phyloP scores from a whole-genome alignment of 2,113 vertebrate genomes.

The Salvelinus fontinalis region DNA sequence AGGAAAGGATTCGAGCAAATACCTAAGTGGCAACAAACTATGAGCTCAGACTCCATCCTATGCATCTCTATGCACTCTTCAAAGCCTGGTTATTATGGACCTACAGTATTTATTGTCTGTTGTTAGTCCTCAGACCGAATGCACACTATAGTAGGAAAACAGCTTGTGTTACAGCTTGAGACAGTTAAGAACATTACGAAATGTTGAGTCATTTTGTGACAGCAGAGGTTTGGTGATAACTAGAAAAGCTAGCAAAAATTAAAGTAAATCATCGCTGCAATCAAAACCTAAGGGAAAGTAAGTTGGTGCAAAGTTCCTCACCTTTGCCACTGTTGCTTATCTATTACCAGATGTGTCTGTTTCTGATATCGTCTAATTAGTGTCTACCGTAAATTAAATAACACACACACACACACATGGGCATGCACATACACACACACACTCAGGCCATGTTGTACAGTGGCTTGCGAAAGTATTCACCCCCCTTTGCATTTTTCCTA shows the following conservation, averaged over 20 bases:
- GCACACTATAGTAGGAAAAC: no score
- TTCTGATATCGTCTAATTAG: not conserved
- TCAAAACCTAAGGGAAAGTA: not conserved
- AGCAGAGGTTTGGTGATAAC: not conserved
- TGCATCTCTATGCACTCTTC: not conserved
- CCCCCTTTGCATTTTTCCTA: no score
- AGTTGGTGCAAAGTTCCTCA: not conserved
- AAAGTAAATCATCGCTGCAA: not conserved
- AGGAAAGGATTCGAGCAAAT: constrained; percentile 44
- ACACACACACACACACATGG: not conserved
- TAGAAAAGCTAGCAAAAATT: not conserved
- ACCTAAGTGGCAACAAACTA: constrained; percentile 36
- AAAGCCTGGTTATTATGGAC: not conserved
- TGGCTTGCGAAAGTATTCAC: no score
- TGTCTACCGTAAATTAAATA: not conserved
- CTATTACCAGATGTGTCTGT: not conserved
- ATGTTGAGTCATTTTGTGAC: no score
- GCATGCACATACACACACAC: not conserved
- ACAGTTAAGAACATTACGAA: no score
- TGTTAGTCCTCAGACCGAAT: no score
- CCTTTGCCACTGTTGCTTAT: not conserved
- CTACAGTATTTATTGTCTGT: not conserved
- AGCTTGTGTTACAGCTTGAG: no score
- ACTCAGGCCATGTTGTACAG: constrained; percentile 21
- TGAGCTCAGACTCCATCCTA: not conserved